Percentiles rank a stretch among this genome's conserved stretches.
phyloP scores from a whole-genome alignment of 2,888 invertebrate genomes.

The Nudaria mundana region DNA sequence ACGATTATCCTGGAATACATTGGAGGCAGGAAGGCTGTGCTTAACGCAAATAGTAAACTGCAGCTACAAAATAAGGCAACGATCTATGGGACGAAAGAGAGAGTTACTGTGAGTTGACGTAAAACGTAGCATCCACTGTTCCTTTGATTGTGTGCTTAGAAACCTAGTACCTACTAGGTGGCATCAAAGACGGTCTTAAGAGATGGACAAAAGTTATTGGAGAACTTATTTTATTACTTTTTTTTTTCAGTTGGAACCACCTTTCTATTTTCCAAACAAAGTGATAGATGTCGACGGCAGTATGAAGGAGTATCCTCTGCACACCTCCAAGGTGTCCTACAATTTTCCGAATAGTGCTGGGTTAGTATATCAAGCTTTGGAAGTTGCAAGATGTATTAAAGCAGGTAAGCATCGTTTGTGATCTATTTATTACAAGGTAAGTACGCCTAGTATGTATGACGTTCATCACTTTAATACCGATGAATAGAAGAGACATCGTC shows the following conservation, averaged over 20 bases:
- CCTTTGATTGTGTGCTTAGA: no score
- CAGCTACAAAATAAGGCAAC: conserved; percentile 82
- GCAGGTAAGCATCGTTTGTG: no score
- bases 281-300: conserved; percentile 79
- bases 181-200: no score
- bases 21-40: conserved; percentile 82
- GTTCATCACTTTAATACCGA: no score
- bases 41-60: conserved; percentile 74
- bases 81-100: conserved; percentile 85
- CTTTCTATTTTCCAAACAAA: conserved; percentile 85
- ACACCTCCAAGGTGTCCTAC: conserved; percentile 73
- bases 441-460: no score
- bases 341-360: conserved; percentile 86
- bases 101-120: conserved; percentile 67
- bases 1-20: conserved; percentile 83
- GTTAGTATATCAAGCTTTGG: conserved; percentile 87
- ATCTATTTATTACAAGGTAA: no score
- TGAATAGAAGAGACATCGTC: no score
- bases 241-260: conserved; percentile 52
- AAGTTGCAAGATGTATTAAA: conserved; percentile 85
- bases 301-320: conserved; percentile 80
- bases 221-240: neutral
- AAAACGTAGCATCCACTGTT: no score
- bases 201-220: neutral
- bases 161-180: no score